A percentile compares a stretch with the other conserved stretches of the same genome.
These are phyloP conservation scores for Heteromormyrus szaboi DNA, from an alignment of 2,797 vertebrate genomes.

Conservation along the genomic window DNA sequence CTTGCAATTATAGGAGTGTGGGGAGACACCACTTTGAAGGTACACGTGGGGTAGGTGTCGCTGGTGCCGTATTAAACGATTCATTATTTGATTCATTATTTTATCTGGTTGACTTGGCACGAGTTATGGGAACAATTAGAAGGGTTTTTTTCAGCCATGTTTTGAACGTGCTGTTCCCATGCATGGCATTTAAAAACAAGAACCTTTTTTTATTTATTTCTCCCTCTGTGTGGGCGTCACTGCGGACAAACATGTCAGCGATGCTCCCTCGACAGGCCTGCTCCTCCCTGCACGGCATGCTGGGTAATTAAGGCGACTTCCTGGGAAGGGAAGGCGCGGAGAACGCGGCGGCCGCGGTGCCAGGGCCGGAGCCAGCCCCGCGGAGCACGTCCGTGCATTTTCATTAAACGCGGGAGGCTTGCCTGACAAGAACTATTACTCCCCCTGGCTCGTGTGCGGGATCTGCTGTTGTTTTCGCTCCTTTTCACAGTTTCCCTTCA, in stretches of 20 bases:
- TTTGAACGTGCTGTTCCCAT: not conserved
- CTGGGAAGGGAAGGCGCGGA: slow-evolving; percentile 36
- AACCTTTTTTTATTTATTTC: not conserved
- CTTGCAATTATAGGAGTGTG: slow-evolving; percentile 22
- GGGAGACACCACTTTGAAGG: slow-evolving; percentile 14
- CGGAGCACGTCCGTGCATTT: slow-evolving; percentile 39
- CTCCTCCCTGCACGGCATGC: slow-evolving; percentile 37
- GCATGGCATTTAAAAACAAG: not conserved
- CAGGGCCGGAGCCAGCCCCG: slow-evolving; percentile 10
- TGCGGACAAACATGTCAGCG: slow-evolving; percentile 16
- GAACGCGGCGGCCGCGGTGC: slow-evolving; percentile 30
- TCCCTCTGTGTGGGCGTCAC: not conserved
- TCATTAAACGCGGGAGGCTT: slow-evolving; percentile 49
- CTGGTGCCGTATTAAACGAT: not conserved
- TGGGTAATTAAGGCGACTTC: slow-evolving; percentile 49
- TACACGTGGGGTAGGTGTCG: not conserved
- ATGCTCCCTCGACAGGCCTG: slow-evolving; percentile 22
- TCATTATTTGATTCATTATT: slow-evolving; percentile 13
- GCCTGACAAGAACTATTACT: slow-evolving; percentile 51
- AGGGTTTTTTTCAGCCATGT: not conserved
- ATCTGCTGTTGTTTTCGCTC: slow-evolving; percentile 40
- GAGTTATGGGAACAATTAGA: not conserved
- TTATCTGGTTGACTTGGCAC: not conserved
- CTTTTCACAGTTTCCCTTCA: slow-evolving; percentile 45
- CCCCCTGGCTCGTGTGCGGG: slow-evolving; percentile 33